Percentiles rank a stretch among this genome's conserved stretches.
These are phyloP conservation scores for Aphaenogaster ashmeadi DNA, from an alignment of 1,140 invertebrate genomes.

Conservation along the genomic window DNA sequence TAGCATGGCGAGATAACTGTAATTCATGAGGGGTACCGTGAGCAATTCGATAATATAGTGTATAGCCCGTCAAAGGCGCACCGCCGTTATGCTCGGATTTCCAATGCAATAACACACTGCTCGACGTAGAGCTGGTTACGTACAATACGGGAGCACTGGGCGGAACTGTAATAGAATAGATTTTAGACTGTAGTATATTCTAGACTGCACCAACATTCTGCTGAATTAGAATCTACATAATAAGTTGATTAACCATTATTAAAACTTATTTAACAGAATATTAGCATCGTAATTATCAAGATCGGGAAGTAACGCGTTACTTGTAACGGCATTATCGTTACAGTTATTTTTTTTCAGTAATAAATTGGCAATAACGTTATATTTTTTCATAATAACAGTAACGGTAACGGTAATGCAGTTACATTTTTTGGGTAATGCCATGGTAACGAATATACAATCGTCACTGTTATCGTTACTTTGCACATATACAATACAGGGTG, in stretches of 20 bases:
- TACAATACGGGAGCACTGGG: conserved; percentile 91
- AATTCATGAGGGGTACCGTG: conserved; percentile 90
- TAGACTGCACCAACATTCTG: conserved; percentile 23
- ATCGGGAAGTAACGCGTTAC: too few species aligned
- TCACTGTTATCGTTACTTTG: too few species aligned
- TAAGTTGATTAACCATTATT: conserved; percentile 28
- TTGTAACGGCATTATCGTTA: too few species aligned
- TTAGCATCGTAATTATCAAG: background rate
- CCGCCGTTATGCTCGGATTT: conserved; percentile 91
- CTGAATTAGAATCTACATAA: conserved; percentile 1
- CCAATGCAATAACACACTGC: conserved; percentile 91
- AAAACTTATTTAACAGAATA: conserved; percentile 14
- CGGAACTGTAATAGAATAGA: conserved; percentile 87
- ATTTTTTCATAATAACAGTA: too few species aligned
- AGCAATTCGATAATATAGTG: conserved; percentile 90
- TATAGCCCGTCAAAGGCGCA: conserved; percentile 90
- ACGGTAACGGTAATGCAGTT: too few species aligned
- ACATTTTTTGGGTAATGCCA: too few species aligned
- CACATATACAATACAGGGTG: too few species aligned
- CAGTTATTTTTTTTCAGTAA: too few species aligned
- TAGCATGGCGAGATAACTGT: conserved; percentile 89
- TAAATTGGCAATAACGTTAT: too few species aligned
- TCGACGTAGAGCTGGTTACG: conserved; percentile 91
- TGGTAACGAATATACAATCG: too few species aligned
- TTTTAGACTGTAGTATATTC: conserved; percentile 9